phyloP scores from a whole-genome alignment of 2,113 vertebrate species.

The Syngnathus floridae region DNA sequence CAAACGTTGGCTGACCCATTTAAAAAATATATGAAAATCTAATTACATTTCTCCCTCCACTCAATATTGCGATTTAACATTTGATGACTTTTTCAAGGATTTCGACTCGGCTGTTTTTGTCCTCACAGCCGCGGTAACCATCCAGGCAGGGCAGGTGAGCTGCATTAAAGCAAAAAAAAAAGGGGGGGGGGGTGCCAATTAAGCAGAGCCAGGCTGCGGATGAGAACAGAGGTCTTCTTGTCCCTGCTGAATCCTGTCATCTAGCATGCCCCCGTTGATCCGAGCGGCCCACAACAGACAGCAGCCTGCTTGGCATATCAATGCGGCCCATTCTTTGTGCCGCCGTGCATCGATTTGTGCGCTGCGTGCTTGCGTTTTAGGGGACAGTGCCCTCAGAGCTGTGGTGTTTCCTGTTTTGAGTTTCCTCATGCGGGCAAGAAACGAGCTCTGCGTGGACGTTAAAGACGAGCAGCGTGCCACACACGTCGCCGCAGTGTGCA shows the following conservation, averaged over 20 bases:
- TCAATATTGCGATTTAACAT: too few species aligned
- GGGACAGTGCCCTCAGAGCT: slow-evolving; percentile 53
- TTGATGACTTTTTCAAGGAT: too few species aligned
- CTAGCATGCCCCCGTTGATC: slow-evolving; percentile 54
- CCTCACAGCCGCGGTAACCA: not conserved
- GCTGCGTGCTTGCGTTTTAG: not conserved
- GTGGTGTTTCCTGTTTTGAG: slow-evolving; percentile 50
- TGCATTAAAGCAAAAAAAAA: slow-evolving; percentile 9
- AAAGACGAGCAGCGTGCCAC: not conserved
- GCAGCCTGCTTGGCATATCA: slow-evolving; percentile 68
- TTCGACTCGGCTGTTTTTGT: too few species aligned
- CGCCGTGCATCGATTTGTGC: not conserved
- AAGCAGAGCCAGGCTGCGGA: slow-evolving; percentile 36
- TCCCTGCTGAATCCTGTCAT: slow-evolving; percentile 71
- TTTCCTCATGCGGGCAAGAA: not conserved
- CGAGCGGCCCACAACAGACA: slow-evolving; percentile 62
- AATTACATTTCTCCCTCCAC: too few species aligned
- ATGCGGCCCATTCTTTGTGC: slow-evolving; percentile 65
- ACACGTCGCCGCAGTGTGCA: not conserved
- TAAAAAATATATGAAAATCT: not conserved
- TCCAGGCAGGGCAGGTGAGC: slow-evolving; percentile 5
- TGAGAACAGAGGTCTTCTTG: slow-evolving; percentile 76
- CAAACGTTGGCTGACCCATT: not conserved
- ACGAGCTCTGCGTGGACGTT: not conserved
- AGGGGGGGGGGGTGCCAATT: not conserved